These are phyloP conservation scores for Athene noctua DNA, from an alignment of 2,113 vertebrate genomes.

Conservation along the genomic window DNA sequence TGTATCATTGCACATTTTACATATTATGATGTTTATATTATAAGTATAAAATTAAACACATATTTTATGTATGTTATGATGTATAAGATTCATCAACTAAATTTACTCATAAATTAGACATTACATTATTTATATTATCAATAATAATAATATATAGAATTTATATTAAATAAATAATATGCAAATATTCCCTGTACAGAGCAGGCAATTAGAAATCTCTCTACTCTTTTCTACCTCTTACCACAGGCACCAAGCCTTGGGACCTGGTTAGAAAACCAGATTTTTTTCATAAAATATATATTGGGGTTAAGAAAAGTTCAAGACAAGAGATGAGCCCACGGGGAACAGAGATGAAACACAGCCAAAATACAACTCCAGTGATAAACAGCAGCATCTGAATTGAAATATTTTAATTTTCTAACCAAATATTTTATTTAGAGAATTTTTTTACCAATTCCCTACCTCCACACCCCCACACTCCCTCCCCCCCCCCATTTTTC, in stretches of 20 bases:
- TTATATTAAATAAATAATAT: background rate
- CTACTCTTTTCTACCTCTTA: background rate
- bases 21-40: background rate
- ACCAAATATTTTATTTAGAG: background rate
- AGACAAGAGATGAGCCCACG: background rate
- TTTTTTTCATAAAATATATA: background rate
- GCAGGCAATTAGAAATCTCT: background rate
- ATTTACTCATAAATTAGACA: background rate
- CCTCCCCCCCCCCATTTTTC: background rate
- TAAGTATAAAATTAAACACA: background rate
- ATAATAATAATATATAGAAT: background rate
- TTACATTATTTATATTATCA: background rate
- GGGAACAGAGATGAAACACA: background rate
- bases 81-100: background rate
- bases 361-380: background rate
- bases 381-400: background rate
- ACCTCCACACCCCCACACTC: no score
- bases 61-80: background rate
- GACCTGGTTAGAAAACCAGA: background rate
- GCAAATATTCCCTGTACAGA: background rate
- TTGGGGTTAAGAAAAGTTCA: background rate
- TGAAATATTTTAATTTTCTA: constrained; percentile 12
- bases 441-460: background rate
- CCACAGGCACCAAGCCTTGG: background rate
- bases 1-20: background rate